A percentile compares a stretch with the other conserved stretches of the same genome.
These are phyloP conservation scores for Cranoglanis bouderius DNA, from an alignment of 2,113 vertebrate genomes.

Conservation along the genomic window DNA sequence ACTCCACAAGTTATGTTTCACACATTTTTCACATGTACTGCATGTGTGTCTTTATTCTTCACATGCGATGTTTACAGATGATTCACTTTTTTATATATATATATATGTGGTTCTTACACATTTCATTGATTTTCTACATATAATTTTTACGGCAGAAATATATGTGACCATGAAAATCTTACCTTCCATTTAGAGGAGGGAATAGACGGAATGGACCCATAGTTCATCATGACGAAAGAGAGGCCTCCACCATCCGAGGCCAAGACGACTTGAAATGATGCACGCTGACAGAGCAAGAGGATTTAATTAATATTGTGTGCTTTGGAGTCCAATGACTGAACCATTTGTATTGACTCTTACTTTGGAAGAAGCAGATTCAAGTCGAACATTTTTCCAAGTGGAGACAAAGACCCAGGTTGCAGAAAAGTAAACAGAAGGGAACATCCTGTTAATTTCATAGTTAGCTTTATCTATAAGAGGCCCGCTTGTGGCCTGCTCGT, in stretches of 20 bases:
- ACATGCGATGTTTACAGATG: not conserved
- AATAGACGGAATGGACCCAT: conserved; percentile 4
- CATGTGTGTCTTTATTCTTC: too few species aligned
- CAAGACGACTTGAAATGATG: too few species aligned
- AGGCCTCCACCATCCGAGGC: not conserved
- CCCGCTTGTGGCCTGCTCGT: too few species aligned
- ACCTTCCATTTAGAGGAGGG: not conserved
- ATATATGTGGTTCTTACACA: too few species aligned
- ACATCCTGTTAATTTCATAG: too few species aligned
- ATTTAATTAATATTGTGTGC: not conserved
- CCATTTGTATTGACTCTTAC: not conserved
- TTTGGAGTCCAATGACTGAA: not conserved
- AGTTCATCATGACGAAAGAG: conserved; percentile 23
- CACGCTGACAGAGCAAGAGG: too few species aligned
- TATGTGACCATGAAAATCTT: not conserved
- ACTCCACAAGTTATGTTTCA: too few species aligned
- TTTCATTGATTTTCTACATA: too few species aligned
- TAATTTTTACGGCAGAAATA: not conserved
- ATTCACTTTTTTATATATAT: too few species aligned
- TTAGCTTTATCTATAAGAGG: too few species aligned
- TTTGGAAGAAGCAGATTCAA: not conserved
- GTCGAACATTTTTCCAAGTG: conserved; percentile 21
- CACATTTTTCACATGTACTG: too few species aligned
- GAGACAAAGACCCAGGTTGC: conserved; percentile 36
- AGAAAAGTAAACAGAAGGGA: too few species aligned